Evolutionary conservation across 1,140 invertebrate genomes (phyloP).

Genomic region (Drosophila quadrilineata): DNA sequence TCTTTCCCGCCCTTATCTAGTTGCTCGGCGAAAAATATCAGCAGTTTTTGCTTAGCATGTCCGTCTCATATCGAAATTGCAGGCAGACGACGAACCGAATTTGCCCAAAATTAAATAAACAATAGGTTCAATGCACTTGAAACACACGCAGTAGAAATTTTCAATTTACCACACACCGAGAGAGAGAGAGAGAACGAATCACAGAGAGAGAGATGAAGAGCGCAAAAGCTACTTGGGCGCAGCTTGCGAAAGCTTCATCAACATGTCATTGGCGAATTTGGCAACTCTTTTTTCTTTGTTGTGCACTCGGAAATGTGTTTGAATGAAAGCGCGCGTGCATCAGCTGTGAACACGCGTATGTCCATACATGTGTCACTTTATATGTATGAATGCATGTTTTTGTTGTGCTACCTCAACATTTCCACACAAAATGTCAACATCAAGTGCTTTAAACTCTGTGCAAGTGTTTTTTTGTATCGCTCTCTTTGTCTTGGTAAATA

Average conservation of each 20-base stretch:
- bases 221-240: too few relatives aligned
- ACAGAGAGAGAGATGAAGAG: too few relatives aligned
- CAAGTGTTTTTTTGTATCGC: not conserved
- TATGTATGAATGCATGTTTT: not conserved
- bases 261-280: too few relatives aligned
- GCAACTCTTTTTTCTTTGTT: too few relatives aligned
- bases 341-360: not conserved
- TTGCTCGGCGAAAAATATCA: constrained; percentile 52
- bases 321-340: not conserved
- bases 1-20: not conserved
- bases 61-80: constrained; percentile 52
- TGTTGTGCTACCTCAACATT: constrained; percentile 29
- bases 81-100: constrained; percentile 23
- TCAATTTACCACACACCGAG: constrained; percentile 43
- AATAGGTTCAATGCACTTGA: constrained; percentile 75
- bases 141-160: constrained; percentile 73
- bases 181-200: not conserved
- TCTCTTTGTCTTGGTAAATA: not conserved
- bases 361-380: not conserved
- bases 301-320: constrained; percentile 17
- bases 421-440: not conserved
- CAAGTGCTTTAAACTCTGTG: not conserved
- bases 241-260: too few relatives aligned
- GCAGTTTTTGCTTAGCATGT: constrained; percentile 50
- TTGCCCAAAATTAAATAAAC: constrained; percentile 63